These are phyloP conservation scores for Planococcus citri DNA, from an alignment of 1,140 invertebrate genomes.

Conservation along the genomic window DNA sequence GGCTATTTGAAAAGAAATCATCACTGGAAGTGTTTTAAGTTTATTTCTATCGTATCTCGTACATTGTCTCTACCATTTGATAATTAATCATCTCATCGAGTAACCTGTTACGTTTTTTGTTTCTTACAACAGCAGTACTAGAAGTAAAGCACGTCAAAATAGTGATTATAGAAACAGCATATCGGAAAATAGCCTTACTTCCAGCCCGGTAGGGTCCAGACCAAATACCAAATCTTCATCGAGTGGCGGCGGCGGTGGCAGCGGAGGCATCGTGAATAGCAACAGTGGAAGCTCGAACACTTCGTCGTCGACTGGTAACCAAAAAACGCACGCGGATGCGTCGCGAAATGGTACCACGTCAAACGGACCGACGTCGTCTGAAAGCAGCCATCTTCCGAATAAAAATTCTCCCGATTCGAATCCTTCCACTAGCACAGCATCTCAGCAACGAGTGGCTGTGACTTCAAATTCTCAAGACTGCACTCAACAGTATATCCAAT, in stretches of 20 bases:
- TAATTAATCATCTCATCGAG: no score
- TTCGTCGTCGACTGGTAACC: background rate
- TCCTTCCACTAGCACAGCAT: background rate
- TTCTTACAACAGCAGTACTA: background rate
- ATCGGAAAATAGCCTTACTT: conserved; percentile 8
- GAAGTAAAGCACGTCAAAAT: background rate
- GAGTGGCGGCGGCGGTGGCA: background rate
- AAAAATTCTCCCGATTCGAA: background rate
- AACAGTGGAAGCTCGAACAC: background rate
- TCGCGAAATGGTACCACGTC: background rate
- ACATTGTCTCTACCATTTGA: no score
- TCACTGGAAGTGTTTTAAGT: no score
- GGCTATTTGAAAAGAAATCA: no score
- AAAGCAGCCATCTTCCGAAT: background rate
- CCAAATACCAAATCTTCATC: conserved; percentile 4
- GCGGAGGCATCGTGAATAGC: background rate
- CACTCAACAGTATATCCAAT: background rate
- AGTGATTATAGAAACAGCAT: conserved; percentile 5
- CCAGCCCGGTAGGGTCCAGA: background rate
- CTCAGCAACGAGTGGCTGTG: conserved; percentile 15
- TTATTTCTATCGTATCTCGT: no score
- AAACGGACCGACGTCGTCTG: background rate
- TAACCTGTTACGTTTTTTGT: background rate
- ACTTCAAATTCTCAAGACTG: conserved; percentile 15
- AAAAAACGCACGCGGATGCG: background rate